These are phyloP conservation scores for Phyto melanocephala DNA, from an alignment of 2,888 invertebrate species.

Conservation along the genomic window DNA sequence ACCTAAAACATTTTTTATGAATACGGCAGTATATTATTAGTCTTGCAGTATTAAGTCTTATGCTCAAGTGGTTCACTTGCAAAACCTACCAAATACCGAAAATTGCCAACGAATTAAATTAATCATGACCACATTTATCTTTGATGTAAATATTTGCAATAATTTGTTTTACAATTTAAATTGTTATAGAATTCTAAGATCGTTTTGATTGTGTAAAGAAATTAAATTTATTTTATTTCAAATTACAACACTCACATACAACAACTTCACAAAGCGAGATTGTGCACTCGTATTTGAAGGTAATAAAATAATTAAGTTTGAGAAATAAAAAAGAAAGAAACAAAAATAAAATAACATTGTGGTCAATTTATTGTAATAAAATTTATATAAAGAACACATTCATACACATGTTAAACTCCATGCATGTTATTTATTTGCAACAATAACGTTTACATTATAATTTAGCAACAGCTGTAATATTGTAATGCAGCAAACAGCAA, in stretches of 20 bases:
- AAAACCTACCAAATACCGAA: too few relatives aligned
- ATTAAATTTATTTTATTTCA: constrained; percentile 3
- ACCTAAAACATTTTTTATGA: too few relatives aligned
- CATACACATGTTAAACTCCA: not conserved
- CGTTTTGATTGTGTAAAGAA: not conserved
- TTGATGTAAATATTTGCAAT: not conserved
- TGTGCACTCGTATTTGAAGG: constrained; percentile 15
- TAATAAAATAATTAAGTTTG: constrained; percentile 30
- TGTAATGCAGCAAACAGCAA: too few relatives aligned
- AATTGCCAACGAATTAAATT: too few relatives aligned
- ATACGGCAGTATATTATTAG: too few relatives aligned
- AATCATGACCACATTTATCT: too few relatives aligned
- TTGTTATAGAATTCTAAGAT: too few relatives aligned
- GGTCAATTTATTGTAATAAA: constrained; percentile 30
- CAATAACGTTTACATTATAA: not conserved
- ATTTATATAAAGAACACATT: not conserved
- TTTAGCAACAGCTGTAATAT: constrained; percentile 14
- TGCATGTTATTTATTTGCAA: not conserved
- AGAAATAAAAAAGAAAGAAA: not conserved
- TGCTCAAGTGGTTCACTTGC: too few relatives aligned
- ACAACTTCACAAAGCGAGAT: not conserved
- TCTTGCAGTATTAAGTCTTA: too few relatives aligned
- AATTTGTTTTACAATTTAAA: not conserved
- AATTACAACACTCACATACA: constrained; percentile 13
- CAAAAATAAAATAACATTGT: constrained; percentile 7